Evolutionary conservation across 64 coral and sea anemone genomes (phyloP).

Genomic region (Montipora capricornis): DNA sequence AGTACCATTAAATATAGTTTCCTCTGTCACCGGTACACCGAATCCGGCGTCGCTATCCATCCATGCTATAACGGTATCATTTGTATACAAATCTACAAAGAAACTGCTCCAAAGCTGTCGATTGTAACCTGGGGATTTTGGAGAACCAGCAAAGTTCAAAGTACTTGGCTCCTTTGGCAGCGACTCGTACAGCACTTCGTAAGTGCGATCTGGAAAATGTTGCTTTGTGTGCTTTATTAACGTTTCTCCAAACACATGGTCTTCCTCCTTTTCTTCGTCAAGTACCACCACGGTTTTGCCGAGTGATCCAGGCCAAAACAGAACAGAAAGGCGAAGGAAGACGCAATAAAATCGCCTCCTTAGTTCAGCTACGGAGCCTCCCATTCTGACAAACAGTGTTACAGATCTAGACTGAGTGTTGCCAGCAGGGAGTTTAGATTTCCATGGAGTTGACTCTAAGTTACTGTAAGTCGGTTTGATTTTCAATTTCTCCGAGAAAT

Average conservation of each 20-base stretch:
- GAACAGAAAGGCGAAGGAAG: slow-evolving; percentile 15
- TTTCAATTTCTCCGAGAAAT: too few relatives aligned
- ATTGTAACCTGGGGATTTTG: slow-evolving; percentile 31
- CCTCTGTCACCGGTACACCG: slow-evolving; percentile 7
- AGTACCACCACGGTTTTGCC: slow-evolving; percentile 54
- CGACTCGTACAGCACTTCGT: slow-evolving; percentile 27
- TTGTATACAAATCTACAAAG: slow-evolving; percentile 57
- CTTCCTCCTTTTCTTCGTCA: slow-evolving; percentile 44
- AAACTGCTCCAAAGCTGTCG: slow-evolving; percentile 74
- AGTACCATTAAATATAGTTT: slow-evolving; percentile 20
- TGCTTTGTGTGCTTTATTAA: not conserved
- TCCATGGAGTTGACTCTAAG: not conserved
- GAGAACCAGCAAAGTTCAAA: not conserved
- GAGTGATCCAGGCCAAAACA: slow-evolving; percentile 32
- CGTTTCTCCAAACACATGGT: slow-evolving; percentile 10
- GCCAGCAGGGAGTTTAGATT: not conserved
- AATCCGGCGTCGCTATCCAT: slow-evolving; percentile 68
- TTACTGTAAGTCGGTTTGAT: too few relatives aligned
- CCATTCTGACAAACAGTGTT: not conserved
- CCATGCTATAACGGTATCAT: slow-evolving; percentile 58
- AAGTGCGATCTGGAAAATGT: slow-evolving; percentile 49
- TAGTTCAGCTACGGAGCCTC: not conserved
- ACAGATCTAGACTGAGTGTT: not conserved
- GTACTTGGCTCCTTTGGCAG: slow-evolving; percentile 24
- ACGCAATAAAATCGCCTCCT: slow-evolving; percentile 31